These are phyloP conservation scores for Folsomia manolachei DNA, from an alignment of 2,888 invertebrate species.

Conservation along the genomic window DNA sequence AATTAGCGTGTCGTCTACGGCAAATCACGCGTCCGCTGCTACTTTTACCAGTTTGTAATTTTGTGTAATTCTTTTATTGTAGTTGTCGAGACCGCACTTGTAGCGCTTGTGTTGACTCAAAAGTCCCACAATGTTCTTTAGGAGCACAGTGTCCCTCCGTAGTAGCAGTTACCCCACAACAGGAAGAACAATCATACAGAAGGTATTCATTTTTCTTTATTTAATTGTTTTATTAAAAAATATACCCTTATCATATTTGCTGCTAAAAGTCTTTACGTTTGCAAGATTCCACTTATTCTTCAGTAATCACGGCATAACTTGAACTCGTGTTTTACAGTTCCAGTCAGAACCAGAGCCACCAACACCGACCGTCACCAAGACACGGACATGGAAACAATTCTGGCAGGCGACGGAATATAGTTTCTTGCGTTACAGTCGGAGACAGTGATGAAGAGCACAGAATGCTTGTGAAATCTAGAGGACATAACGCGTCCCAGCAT, in stretches of 20 bases:
- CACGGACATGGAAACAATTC: slow-evolving; percentile 41
- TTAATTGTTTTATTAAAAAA: slow-evolving; percentile 9
- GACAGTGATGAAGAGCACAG: slow-evolving; percentile 71
- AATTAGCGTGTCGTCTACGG: too few relatives aligned
- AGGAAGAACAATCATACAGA: slow-evolving; percentile 50
- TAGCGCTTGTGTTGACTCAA: slow-evolving; percentile 51
- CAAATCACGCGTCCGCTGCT: too few relatives aligned
- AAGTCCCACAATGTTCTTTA: slow-evolving; percentile 49
- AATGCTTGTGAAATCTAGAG: slow-evolving; percentile 55
- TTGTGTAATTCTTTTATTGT: slow-evolving; percentile 10
- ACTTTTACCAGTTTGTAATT: not conserved
- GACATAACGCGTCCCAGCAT: not conserved
- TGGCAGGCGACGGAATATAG: slow-evolving; percentile 60
- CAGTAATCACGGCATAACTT: too few relatives aligned
- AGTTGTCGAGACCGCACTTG: slow-evolving; percentile 53
- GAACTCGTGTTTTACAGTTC: too few relatives aligned
- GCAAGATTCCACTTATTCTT: not conserved
- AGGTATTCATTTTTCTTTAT: slow-evolving; percentile 45
- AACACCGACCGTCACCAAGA: slow-evolving; percentile 49
- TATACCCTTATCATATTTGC: not conserved
- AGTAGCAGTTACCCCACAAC: slow-evolving; percentile 51
- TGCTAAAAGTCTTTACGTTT: not conserved
- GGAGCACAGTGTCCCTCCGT: slow-evolving; percentile 52
- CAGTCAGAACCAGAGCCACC: slow-evolving; percentile 21
- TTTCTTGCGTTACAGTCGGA: slow-evolving; percentile 73